Conservation (phyloP, 2,888 invertebrate genomes). For the Mesorhabditis spiculigera region DNA sequence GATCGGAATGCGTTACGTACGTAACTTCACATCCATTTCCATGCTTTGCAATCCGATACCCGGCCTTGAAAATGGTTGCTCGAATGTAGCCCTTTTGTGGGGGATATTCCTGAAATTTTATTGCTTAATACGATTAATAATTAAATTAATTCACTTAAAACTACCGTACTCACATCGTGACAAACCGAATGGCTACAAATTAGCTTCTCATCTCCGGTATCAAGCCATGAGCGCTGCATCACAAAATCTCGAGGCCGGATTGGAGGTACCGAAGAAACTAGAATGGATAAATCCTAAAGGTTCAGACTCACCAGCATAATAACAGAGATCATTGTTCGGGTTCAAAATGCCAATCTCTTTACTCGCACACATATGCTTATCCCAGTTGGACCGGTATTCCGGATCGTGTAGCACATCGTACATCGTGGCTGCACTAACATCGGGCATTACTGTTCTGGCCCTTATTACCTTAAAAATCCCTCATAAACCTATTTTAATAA, state of each 20-base stretch:
- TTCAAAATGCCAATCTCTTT: conserved; percentile 76
- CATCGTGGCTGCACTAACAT: conserved; percentile 73
- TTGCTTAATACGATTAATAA: conserved; percentile 8
- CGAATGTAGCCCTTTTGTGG: conserved; percentile 77
- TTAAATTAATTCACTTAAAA: neutral
- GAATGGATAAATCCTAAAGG: neutral
- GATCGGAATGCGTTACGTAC: conserved; percentile 85
- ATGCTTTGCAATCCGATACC: conserved; percentile 68
- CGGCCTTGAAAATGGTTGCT: conserved; percentile 69
- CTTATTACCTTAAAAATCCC: conserved; percentile 39
- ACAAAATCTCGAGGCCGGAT: conserved; percentile 74
- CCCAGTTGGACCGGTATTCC: conserved; percentile 81
- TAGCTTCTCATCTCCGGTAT: conserved; percentile 78
- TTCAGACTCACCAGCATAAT: conserved; percentile 75
- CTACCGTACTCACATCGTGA: conserved; percentile 69
- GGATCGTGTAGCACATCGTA: conserved; percentile 89
- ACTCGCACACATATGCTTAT: conserved; percentile 75
- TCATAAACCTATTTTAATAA: too few relatives aligned
- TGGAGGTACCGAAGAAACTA: conserved; percentile 40
- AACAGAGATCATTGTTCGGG: conserved; percentile 87
- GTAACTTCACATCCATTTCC: conserved; percentile 74
- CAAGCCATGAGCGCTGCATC: conserved; percentile 84
- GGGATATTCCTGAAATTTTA: conserved; percentile 66
- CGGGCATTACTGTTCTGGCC: conserved; percentile 70
- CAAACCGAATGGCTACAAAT: conserved; percentile 85